phyloP scores from a whole-genome alignment of 1,140 invertebrate species.

The Cataglyphis hispanica region DNA sequence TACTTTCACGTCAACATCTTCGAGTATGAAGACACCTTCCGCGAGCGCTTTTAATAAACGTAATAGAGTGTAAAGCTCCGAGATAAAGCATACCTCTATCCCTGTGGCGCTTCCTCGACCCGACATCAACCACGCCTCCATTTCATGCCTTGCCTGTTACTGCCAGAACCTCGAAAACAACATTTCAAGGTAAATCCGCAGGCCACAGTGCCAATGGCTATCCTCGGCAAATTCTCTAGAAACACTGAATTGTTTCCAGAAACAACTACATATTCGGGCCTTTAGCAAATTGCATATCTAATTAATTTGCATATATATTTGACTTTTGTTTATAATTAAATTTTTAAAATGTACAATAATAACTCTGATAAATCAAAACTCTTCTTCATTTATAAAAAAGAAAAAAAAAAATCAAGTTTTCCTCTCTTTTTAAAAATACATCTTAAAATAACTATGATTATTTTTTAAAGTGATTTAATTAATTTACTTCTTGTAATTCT shows the following conservation, averaged over 20 bases:
- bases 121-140: slow-evolving; percentile 50
- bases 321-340: not conserved
- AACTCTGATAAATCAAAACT: not conserved
- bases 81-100: slow-evolving; percentile 79
- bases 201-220: slow-evolving; percentile 20
- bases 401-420: not conserved
- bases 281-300: slow-evolving; percentile 48
- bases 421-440: not conserved
- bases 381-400: not conserved
- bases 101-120: slow-evolving; percentile 60
- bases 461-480: not conserved
- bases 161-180: slow-evolving; percentile 36
- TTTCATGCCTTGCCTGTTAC: slow-evolving; percentile 60
- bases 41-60: slow-evolving; percentile 76
- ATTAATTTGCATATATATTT: not conserved
- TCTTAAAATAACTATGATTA: not conserved
- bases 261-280: slow-evolving; percentile 40
- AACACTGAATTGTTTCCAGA: slow-evolving; percentile 57
- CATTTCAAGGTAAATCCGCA: slow-evolving; percentile 23
- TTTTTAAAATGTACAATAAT: not conserved
- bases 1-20: slow-evolving; percentile 50
- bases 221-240: slow-evolving; percentile 23
- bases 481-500: not conserved
- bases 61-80: slow-evolving; percentile 79
- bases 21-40: slow-evolving; percentile 49